A percentile compares a stretch with the other conserved stretches of the same genome.
Conservation (phyloP, 1,140 invertebrate species). For the Neotoxoptera formosana region DNA sequence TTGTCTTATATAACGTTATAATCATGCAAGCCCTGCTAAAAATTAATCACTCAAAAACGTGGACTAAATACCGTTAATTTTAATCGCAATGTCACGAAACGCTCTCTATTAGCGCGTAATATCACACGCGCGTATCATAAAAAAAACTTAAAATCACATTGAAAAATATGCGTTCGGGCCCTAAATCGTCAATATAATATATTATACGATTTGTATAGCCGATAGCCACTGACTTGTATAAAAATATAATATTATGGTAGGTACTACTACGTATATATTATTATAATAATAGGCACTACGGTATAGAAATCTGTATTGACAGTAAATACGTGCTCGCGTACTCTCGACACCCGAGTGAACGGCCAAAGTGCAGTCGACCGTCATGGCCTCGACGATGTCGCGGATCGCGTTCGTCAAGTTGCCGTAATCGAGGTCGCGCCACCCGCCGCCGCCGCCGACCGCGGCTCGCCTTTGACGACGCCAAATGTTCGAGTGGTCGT, state of each 20-base stretch:
- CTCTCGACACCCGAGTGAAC: constrained; percentile 32
- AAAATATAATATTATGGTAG: too few relatives aligned
- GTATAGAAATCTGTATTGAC: background rate
- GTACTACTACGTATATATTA: too few relatives aligned
- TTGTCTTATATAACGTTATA: too few relatives aligned
- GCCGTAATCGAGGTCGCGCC: constrained; percentile 43
- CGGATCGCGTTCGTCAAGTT: constrained; percentile 52
- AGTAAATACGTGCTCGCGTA: background rate
- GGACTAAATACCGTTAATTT: background rate
- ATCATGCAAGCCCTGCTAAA: background rate
- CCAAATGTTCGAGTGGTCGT: background rate
- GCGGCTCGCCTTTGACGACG: background rate
- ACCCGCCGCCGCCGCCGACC: background rate
- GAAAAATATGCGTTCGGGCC: background rate
- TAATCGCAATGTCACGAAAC: background rate
- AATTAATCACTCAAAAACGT: background rate
- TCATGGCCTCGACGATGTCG: constrained; percentile 47
- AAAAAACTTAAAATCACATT: background rate
- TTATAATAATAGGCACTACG: too few relatives aligned
- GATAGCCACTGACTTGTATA: background rate
- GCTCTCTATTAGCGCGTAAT: background rate
- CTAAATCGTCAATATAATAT: background rate
- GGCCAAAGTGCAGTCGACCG: constrained; percentile 44
- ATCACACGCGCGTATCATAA: background rate
- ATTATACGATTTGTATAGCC: background rate